Base-by-base conservation (phyloP, 2,888 invertebrate species). In the Synergus laeviventris region DNA sequence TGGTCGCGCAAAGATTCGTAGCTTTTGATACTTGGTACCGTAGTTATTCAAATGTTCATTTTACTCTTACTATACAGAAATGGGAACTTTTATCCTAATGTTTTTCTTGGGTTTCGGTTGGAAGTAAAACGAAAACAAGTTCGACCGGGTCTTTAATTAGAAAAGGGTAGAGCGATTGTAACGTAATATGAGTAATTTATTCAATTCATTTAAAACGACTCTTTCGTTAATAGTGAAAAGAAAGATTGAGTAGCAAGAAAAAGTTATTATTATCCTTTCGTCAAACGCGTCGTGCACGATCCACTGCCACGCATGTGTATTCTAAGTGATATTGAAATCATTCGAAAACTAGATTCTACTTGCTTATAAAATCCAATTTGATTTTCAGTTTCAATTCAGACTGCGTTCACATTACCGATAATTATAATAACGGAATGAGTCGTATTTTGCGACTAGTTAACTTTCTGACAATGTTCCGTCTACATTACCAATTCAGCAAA, bases 381-480 rank as follows among this genome's bases (percentile, higher is more conserved):
- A 84, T 85, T 84, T 82, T 84, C 81, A 75, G 81, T 84, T 84
- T 79, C 75, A 79, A 82, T 82, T 84, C 82, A 84, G 83, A 83
- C 83, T 83, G 80, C 83, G 64, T 75, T 75, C 76, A 79, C 73
- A 74, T 81, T 79, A 80, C 78, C 76, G 81, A 82, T 76, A 77
- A 78, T 76, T 70, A 74, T 45, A 70, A 70, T 70, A 36, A 49
- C 70, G 70, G 49, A 70, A 70, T 75, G 70, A 77, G 66, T 79
- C 66, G 74, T 74, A 74, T 80, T 78, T 79, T 79, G 78, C 76
- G 79, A 81, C 80, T 80, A 81, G 81, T 77, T 78, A 18, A 2
- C 11, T 59, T n/a, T 70, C 49, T 70, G 36, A 70, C 49, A 49
- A 36, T 49, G 16, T 74, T 59, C 60, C 74, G 59, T 74, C 59